Percentiles rank a stretch among this genome's conserved stretches.
phyloP scores from a whole-genome alignment of 2,113 vertebrate genomes.

The Otocyon megalotis region DNA sequence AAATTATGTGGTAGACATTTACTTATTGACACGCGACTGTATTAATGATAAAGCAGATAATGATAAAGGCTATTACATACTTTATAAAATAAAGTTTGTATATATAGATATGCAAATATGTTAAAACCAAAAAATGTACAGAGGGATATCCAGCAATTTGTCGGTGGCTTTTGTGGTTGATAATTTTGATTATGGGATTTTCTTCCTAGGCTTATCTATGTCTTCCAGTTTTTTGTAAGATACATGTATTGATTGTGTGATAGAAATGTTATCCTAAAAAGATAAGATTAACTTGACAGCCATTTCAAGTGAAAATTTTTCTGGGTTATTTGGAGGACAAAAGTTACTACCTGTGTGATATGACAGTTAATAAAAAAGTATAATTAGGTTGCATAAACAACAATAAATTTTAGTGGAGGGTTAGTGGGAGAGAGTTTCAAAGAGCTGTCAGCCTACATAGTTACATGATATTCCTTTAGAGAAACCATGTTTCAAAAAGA shows the following conservation, averaged over 20 bases:
- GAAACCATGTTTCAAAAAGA: neutral
- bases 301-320: neutral
- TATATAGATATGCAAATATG: neutral
- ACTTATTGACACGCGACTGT: neutral
- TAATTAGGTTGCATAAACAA: neutral
- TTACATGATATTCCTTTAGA: neutral
- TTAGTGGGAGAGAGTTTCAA: neutral
- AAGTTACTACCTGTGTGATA: neutral
- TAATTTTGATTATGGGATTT: conserved; percentile 3
- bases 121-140: neutral
- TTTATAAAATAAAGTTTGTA: neutral
- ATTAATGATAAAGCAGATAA: neutral
- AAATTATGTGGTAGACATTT: neutral
- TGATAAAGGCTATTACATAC: neutral
- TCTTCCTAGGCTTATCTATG: neutral
- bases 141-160: neutral
- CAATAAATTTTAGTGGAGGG: neutral
- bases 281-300: neutral
- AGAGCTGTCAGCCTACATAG: neutral
- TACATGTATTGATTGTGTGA: neutral
- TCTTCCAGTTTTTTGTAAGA: neutral
- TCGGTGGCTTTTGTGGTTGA: neutral
- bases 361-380: neutral
- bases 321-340: neutral
- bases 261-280: conserved; percentile 8